Evolutionary conservation across 2,888 invertebrate genomes (phyloP).

Genomic region (Mesochorus sp.): DNA sequence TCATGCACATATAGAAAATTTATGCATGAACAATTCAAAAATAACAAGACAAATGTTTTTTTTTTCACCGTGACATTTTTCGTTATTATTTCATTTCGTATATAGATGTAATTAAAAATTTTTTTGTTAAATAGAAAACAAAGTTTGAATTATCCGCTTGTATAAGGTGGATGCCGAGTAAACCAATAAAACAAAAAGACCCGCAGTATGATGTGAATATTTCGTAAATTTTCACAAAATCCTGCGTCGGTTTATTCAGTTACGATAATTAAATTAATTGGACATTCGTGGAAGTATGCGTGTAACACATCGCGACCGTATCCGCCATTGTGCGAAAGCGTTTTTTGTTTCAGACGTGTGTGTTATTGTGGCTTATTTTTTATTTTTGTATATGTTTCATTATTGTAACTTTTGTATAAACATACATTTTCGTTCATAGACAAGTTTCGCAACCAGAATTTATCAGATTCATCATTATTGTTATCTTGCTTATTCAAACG

Average conservation of each 20-base stretch:
- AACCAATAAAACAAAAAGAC: not conserved
- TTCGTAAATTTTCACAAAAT: constrained; percentile 20
- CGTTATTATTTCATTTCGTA: no score
- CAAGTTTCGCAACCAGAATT: constrained; percentile 10
- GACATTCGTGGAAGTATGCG: not conserved
- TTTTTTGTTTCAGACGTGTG: not conserved
- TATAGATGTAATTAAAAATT: no score
- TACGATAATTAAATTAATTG: constrained; percentile 10
- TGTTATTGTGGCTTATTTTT: not conserved
- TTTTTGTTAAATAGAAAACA: not conserved
- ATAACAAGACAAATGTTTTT: no score
- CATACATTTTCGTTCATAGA: not conserved
- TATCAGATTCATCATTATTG: constrained; percentile 32
- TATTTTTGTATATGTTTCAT: no score
- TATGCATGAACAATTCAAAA: no score
- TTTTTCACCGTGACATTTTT: not conserved
- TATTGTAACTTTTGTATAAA: not conserved
- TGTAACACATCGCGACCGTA: not conserved
- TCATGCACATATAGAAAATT: no score
- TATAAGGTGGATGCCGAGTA: no score
- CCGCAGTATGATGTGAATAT: not conserved
- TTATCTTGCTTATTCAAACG: not conserved
- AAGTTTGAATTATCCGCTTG: not conserved
- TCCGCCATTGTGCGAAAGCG: not conserved
- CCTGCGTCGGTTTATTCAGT: not conserved